Conservation (phyloP, 2,113 vertebrate genomes). For the Micronycteris hirsuta region DNA sequence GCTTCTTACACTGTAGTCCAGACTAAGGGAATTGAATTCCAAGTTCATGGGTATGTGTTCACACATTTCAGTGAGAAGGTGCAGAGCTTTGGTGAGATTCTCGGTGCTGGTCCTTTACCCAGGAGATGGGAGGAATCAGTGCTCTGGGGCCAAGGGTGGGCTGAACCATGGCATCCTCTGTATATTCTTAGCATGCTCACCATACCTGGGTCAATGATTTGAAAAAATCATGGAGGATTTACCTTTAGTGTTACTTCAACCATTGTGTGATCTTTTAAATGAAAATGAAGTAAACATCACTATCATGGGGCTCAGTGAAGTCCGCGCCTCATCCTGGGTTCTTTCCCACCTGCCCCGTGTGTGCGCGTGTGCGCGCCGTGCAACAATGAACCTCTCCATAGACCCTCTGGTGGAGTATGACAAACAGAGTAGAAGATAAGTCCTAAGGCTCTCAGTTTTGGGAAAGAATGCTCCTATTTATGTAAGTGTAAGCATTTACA, state of each 20-base stretch:
- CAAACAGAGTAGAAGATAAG: background rate
- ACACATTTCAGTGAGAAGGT: background rate
- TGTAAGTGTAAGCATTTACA: background rate
- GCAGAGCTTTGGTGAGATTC: background rate
- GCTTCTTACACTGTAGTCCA: background rate
- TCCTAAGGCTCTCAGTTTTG: background rate
- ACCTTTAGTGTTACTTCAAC: background rate
- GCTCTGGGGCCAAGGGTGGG: background rate
- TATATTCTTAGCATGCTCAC: background rate
- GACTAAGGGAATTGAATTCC: background rate
- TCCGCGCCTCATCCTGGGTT: background rate
- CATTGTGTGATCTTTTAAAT: background rate
- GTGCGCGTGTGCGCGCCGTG: background rate
- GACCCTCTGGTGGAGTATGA: background rate
- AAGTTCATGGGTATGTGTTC: background rate
- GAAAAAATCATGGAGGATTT: background rate
- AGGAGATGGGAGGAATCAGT: background rate
- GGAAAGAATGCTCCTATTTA: background rate
- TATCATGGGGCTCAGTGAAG: background rate
- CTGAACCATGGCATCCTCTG: background rate
- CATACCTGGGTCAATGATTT: background rate
- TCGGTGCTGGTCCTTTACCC: background rate
- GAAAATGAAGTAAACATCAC: background rate
- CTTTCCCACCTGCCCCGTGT: background rate
- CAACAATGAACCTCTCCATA: background rate